Conservation (phyloP, 1,140 invertebrate genomes). For the Trichonephila clavata region DNA sequence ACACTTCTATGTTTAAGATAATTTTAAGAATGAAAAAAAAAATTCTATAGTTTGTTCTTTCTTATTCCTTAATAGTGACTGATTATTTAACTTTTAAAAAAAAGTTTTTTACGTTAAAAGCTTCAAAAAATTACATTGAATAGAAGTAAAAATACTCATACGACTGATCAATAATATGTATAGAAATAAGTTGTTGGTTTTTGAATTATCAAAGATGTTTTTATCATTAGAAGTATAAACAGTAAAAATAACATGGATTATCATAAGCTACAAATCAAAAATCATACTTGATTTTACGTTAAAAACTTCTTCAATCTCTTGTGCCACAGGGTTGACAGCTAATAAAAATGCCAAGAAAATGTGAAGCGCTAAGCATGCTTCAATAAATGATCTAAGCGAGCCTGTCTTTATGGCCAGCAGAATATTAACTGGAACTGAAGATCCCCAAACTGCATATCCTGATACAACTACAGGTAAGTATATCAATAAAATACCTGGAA, state of each 20-base stretch:
- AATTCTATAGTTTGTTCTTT: too few relatives aligned
- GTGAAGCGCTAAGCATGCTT: constrained; percentile 85
- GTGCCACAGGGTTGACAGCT: constrained; percentile 86
- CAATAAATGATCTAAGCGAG: constrained; percentile 82
- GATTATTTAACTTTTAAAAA: too few relatives aligned
- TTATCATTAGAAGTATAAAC: not conserved
- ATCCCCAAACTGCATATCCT: constrained; percentile 85
- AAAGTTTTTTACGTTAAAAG: too few relatives aligned
- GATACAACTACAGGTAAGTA: constrained; percentile 84
- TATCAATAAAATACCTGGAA: constrained; percentile 83
- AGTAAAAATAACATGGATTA: too few relatives aligned
- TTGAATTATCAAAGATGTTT: not conserved
- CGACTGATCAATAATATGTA: not conserved
- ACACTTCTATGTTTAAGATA: too few relatives aligned
- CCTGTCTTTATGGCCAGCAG: constrained; percentile 81
- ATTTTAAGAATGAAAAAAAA: too few relatives aligned
- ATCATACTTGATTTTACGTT: constrained; percentile 85
- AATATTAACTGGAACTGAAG: constrained; percentile 83
- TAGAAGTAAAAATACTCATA: too few relatives aligned
- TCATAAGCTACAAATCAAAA: not conserved
- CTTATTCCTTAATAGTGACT: too few relatives aligned
- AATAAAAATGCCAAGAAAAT: constrained; percentile 86
- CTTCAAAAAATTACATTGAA: too few relatives aligned
- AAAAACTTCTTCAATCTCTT: constrained; percentile 87
- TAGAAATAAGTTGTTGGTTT: not conserved